Base-by-base conservation (phyloP, 1,140 invertebrate species). In the Teleopsis dalmanni region DNA sequence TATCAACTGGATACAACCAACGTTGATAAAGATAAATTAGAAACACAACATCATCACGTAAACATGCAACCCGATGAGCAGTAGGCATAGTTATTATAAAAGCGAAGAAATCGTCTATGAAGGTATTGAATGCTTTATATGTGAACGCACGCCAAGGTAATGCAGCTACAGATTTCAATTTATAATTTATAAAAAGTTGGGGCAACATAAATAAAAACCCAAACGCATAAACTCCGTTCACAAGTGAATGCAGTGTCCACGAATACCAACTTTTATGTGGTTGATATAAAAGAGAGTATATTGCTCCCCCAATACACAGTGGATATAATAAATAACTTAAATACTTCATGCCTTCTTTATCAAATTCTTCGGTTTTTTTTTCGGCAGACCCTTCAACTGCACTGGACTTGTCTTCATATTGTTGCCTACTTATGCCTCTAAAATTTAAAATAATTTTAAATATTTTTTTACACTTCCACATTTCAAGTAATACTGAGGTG, bases 71-170 rank as follows among this genome's bases (percentile, higher is more conserved):
- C 55, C 96, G 77, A 71, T 99, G 95, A 19, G 93, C 89, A 0
- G 88, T 95, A 19, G 96, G 96, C 92, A 98, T 99, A 19, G 91
- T 94, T 51, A 99, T 95, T 42, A 99, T 92, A 72, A 99, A 99
- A 7, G 95, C 95, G 76, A 99, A 98, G 21, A 99, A 78, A 72
- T 99, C 95, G 71, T 99, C 96, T 55, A 99, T 98, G 71, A 99
- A 98, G 0, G 96, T 99, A 70, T 98, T 99, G 66, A 98, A 98
- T 14, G 95, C 95, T 76, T 98, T 97, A 72, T 98, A 99, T 83
- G 96, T 98, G 62, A 99, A 97, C 29, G 94, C 87, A 62, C 86
- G 81, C 95, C 95, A 98, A 8, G 96, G 96, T 43, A 99, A 67
- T 67, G 98, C 95, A 9, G 95, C 95, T n/a, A 99, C 96, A 19